Conservation (phyloP, 2,888 invertebrate genomes). For the Drosophila robusta region DNA sequence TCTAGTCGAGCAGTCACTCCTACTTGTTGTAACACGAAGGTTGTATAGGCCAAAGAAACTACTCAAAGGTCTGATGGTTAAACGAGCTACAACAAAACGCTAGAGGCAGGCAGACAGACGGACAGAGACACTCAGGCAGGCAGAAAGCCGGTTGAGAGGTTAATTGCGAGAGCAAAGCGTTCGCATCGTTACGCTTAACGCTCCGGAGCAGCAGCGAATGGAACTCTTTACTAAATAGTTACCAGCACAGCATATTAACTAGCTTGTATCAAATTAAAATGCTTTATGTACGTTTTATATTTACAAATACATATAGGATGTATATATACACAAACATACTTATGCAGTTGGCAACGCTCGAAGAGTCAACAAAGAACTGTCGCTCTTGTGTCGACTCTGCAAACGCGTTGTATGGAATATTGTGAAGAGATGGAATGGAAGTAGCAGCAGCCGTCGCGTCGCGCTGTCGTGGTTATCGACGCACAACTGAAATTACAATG, state of each 20-base stretch:
- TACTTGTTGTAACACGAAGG: slow-evolving; percentile 22
- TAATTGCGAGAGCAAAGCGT: slow-evolving; percentile 77
- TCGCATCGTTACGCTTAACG: slow-evolving; percentile 73
- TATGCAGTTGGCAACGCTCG: slow-evolving; percentile 50
- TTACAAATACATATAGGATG: slow-evolving; percentile 1
- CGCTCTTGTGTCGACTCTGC: slow-evolving; percentile 39
- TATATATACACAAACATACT: slow-evolving; percentile 5
- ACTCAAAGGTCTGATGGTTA: slow-evolving; percentile 57
- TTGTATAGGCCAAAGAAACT: slow-evolving; percentile 26
- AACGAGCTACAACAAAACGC: slow-evolving; percentile 39
- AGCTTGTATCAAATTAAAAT: slow-evolving; percentile 54
- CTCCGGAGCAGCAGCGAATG: slow-evolving; percentile 39
- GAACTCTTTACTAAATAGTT: slow-evolving; percentile 46
- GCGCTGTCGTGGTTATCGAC: slow-evolving; percentile 60
- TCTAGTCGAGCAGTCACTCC: not conserved
- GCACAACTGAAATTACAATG: slow-evolving; percentile 74
- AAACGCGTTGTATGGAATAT: slow-evolving; percentile 15
- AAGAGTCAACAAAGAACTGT: slow-evolving; percentile 52
- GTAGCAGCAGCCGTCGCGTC: slow-evolving; percentile 16
- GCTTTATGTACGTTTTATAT: slow-evolving; percentile 16
- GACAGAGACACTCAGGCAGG: slow-evolving; percentile 29
- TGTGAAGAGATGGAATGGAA: slow-evolving; percentile 11
- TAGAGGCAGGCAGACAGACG: slow-evolving; percentile 15
- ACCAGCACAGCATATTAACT: slow-evolving; percentile 34
- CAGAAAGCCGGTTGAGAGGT: slow-evolving; percentile 79